phyloP scores from a whole-genome alignment of 1,140 invertebrate species.

The Trachelipus rathkii region DNA sequence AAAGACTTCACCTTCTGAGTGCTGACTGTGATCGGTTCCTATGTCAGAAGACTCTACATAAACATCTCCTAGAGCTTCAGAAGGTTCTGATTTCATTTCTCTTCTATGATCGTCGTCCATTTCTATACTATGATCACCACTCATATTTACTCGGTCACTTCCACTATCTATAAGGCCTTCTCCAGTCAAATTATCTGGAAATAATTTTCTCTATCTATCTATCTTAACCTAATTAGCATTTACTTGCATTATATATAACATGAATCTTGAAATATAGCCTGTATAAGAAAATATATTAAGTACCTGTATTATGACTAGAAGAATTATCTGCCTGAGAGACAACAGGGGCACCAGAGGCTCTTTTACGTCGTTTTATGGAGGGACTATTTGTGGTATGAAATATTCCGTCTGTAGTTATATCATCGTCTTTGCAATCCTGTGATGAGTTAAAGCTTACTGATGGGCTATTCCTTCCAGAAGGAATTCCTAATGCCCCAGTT shows the following conservation, averaged over 20 bases:
- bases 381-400: conserved; percentile 34
- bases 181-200: conserved; percentile 6
- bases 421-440: conserved; percentile 39
- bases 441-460: conserved; percentile 37
- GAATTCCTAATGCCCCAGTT: conserved; percentile 8
- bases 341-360: conserved; percentile 33
- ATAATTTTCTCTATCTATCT: no score
- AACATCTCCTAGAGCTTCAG: neutral
- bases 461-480: conserved; percentile 37
- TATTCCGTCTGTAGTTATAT: conserved; percentile 31
- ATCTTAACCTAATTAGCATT: no score
- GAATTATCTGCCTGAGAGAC: conserved; percentile 36
- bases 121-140: neutral
- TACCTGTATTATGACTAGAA: conserved; percentile 36
- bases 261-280: neutral
- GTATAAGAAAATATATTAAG: neutral
- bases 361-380: conserved; percentile 36
- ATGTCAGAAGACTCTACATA: conserved; percentile 11
- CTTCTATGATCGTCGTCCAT: neutral
- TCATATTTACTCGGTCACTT: neutral
- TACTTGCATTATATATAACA: no score
- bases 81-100: conserved; percentile 17
- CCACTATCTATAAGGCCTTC: conserved; percentile 6
- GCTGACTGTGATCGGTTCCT: neutral
- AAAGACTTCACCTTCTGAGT: neutral